These are phyloP conservation scores for Calliphora vicina DNA, from an alignment of 1,140 invertebrate species.

Conservation along the genomic window DNA sequence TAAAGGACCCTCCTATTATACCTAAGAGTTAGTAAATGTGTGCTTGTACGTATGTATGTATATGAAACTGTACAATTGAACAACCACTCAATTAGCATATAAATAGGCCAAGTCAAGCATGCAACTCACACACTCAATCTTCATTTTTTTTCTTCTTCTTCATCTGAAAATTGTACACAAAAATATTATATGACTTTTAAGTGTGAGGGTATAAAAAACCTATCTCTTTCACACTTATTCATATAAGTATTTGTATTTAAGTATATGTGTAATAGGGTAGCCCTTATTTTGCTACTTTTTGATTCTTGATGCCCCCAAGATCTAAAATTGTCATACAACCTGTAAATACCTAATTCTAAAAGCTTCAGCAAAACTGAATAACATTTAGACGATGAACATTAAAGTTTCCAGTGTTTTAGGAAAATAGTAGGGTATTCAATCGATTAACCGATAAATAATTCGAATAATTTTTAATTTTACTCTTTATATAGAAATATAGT, in stretches of 20 bases:
- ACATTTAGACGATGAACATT: too few species aligned
- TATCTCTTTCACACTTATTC: background rate
- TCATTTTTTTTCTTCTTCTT: background rate
- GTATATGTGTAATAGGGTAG: background rate
- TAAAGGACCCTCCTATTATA: background rate
- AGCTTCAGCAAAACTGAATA: too few species aligned
- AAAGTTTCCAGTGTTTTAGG: too few species aligned
- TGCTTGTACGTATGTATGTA: background rate
- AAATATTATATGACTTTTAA: background rate
- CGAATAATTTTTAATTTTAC: too few species aligned
- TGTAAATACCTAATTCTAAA: too few species aligned
- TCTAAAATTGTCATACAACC: too few species aligned
- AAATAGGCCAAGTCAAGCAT: constrained; percentile 29
- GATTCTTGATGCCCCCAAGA: too few species aligned
- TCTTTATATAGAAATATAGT: too few species aligned
- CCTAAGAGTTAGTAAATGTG: background rate
- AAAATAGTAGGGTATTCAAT: too few species aligned
- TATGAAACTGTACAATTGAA: background rate
- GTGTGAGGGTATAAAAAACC: too few species aligned
- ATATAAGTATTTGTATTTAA: background rate
- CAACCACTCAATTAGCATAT: constrained; percentile 34
- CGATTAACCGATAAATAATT: too few species aligned
- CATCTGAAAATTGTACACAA: background rate
- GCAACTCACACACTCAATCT: background rate
- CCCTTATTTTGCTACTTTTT: too few species aligned